Evolutionary conservation across 2,113 vertebrate genomes (phyloP).

Genomic region (Dasyornis broadbenti): DNA sequence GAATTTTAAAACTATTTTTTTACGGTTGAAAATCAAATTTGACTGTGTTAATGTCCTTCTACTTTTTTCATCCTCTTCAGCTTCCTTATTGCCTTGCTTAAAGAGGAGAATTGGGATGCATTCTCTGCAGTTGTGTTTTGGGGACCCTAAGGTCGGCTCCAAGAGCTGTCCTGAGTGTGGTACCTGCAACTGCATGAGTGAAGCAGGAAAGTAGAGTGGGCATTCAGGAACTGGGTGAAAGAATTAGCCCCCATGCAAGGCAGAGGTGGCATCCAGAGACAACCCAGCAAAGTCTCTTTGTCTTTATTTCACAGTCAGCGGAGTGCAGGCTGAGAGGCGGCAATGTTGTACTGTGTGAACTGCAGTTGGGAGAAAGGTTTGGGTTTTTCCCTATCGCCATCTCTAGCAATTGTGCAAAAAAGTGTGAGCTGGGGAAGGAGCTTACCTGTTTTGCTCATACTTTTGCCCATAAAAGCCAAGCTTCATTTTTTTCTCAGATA

Average conservation of each 20-base stretch:
- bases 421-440: not conserved
- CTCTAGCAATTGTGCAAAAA: not conserved
- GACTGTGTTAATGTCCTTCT: not conserved
- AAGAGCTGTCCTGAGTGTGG: not conserved
- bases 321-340: not conserved
- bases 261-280: not conserved
- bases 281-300: not conserved
- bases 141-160: not conserved
- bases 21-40: not conserved
- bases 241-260: not conserved
- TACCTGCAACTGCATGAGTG: not conserved
- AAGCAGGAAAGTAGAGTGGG: not conserved
- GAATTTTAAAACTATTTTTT: not conserved
- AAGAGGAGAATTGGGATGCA: not conserved
- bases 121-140: not conserved
- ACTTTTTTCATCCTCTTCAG: not conserved
- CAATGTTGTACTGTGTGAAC: rapidly evolving
- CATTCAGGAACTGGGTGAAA: rapidly evolving
- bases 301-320: not conserved
- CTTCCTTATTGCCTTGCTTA: not conserved
- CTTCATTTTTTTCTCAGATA: not conserved
- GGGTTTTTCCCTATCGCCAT: too few relatives aligned
- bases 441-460: not conserved
- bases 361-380: not conserved
- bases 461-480: not conserved